Percentiles rank a stretch among this genome's conserved stretches.
These are phyloP conservation scores for Acleris literana DNA, from an alignment of 2,888 invertebrate species.

Conservation along the genomic window DNA sequence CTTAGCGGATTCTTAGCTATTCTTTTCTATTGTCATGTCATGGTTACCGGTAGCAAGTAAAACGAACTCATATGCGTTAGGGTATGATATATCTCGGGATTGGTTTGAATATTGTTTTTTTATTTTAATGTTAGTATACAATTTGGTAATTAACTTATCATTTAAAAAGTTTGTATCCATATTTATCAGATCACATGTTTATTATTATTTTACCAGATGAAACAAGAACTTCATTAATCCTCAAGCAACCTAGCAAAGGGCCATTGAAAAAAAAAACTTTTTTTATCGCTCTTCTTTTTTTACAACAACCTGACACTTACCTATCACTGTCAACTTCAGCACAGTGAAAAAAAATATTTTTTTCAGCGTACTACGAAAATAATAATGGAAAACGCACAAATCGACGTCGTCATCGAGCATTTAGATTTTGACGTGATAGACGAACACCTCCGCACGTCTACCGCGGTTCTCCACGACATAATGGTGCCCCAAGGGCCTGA, in stretches of 20 bases:
- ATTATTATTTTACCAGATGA: too few relatives aligned
- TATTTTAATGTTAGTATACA: too few relatives aligned
- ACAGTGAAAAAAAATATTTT: constrained; percentile 39
- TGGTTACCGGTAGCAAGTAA: too few relatives aligned
- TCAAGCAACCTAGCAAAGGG: background rate
- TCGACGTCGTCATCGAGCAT: constrained; percentile 53
- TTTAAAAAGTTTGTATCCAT: too few relatives aligned
- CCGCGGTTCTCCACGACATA: constrained; percentile 58
- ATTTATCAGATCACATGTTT: too few relatives aligned
- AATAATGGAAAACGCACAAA: constrained; percentile 40
- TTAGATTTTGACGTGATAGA: constrained; percentile 53
- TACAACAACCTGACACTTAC: constrained; percentile 1
- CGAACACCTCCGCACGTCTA: constrained; percentile 57
- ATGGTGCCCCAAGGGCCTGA: constrained; percentile 34
- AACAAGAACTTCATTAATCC: background rate
- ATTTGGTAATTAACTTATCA: too few relatives aligned
- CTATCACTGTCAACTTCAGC: constrained; percentile 14
- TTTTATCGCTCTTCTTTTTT: constrained; percentile 16
- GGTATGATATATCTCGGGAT: too few relatives aligned
- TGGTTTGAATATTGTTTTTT: too few relatives aligned
- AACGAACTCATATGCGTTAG: too few relatives aligned
- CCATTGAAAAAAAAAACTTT: constrained; percentile 11
- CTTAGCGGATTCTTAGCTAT: too few relatives aligned
- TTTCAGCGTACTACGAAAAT: constrained; percentile 32
- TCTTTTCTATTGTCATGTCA: too few relatives aligned